phyloP scores from a whole-genome alignment of 2,113 vertebrate species.

The Eretmodus cyanostictus region DNA sequence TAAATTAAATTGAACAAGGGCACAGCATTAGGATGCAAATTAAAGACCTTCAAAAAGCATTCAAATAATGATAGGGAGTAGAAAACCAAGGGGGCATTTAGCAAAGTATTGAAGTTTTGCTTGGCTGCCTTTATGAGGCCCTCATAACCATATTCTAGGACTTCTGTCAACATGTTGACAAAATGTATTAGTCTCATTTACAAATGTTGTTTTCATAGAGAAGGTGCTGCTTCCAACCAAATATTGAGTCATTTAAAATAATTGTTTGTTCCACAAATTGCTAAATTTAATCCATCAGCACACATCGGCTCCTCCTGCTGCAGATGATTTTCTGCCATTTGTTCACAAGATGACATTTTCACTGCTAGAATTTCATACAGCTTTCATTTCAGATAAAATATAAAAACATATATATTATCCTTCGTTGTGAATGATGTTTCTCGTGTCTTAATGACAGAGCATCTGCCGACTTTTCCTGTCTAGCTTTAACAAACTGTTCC shows the following conservation, averaged over 20 bases:
- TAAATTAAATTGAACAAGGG: constrained; percentile 71
- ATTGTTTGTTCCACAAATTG: constrained; percentile 33
- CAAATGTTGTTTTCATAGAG: constrained; percentile 39
- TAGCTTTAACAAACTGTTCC: not conserved
- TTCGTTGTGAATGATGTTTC: not conserved
- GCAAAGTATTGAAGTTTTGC: constrained; percentile 65
- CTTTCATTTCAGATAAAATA: constrained; percentile 1
- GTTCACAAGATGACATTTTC: not conserved
- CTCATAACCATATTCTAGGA: constrained; percentile 39
- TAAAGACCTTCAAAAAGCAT: constrained; percentile 62
- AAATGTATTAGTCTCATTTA: constrained; percentile 60
- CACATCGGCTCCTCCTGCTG: constrained; percentile 4
- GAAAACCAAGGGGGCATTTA: constrained; percentile 49
- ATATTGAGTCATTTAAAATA: constrained; percentile 58
- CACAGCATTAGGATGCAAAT: constrained; percentile 69
- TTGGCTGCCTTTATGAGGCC: constrained; percentile 62
- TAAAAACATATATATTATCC: constrained; percentile 14
- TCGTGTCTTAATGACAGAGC: not conserved
- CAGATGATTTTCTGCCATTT: not conserved
- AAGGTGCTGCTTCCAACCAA: constrained; percentile 42
- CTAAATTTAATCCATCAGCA: constrained; percentile 40
- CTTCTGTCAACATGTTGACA: constrained; percentile 62
- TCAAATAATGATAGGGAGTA: constrained; percentile 51
- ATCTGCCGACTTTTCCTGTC: constrained; percentile 21
- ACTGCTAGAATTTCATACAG: not conserved